Conservation (phyloP, 2,797 vertebrate species). For the Protonibea diacanthus region DNA sequence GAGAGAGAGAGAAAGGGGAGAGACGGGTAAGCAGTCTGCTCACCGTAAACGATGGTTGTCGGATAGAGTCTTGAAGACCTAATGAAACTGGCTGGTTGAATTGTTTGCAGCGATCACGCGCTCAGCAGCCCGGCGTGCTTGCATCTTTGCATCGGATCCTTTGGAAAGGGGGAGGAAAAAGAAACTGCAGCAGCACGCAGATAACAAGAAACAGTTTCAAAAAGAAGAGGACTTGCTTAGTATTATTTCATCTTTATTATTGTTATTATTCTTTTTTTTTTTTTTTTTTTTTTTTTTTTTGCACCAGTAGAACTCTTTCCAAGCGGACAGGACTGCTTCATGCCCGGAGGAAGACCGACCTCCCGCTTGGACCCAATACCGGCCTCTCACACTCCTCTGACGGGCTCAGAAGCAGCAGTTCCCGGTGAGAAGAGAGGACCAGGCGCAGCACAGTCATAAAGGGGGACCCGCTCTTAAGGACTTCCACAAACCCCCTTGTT, state of each 20-base stretch:
- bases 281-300: neutral
- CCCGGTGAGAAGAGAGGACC: slow-evolving; percentile 71
- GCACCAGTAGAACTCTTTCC: slow-evolving; percentile 43
- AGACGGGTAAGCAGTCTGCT: slow-evolving; percentile 67
- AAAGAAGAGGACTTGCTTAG: slow-evolving; percentile 54
- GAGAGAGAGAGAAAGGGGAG: slow-evolving; percentile 48
- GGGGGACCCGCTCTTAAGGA: slow-evolving; percentile 43
- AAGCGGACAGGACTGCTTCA: slow-evolving; percentile 51
- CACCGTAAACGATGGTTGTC: slow-evolving; percentile 66
- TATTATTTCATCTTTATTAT: slow-evolving; percentile 10
- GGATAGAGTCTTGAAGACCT: slow-evolving; percentile 67
- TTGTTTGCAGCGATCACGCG: slow-evolving; percentile 49
- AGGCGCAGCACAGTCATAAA: slow-evolving; percentile 12
- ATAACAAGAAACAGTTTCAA: slow-evolving; percentile 30
- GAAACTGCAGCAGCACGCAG: slow-evolving; percentile 39
- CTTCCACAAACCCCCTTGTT: slow-evolving; percentile 45
- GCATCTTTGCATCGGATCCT: slow-evolving; percentile 27
- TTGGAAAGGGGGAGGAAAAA: neutral
- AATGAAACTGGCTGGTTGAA: slow-evolving; percentile 64
- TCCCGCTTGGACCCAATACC: slow-evolving; percentile 57
- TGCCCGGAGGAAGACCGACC: slow-evolving; percentile 49
- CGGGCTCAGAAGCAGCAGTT: slow-evolving; percentile 63
- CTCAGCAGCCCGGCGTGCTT: slow-evolving; percentile 21
- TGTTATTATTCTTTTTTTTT: neutral
- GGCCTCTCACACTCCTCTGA: slow-evolving; percentile 48